phyloP scores from a whole-genome alignment of 2,113 vertebrate genomes.

The Corvus cornix region DNA sequence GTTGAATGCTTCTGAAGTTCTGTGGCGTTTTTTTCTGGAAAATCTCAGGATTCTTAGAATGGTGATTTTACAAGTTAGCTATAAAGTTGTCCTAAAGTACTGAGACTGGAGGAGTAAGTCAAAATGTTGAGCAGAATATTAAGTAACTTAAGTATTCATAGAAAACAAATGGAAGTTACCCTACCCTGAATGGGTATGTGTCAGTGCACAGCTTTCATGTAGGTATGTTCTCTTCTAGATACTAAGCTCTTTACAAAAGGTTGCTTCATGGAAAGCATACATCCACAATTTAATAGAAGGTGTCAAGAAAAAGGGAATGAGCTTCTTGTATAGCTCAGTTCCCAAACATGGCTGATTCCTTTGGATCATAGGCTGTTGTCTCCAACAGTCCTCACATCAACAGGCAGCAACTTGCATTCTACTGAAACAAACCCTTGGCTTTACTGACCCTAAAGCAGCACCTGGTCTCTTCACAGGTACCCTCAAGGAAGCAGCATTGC shows the following conservation, averaged over 20 bases:
- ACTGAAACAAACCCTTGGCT: neutral
- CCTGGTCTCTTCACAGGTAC: constrained; percentile 54
- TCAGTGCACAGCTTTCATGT: neutral
- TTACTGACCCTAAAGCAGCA: neutral
- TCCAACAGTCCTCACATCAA: neutral
- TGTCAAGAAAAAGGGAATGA: neutral
- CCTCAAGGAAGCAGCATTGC: constrained; percentile 83
- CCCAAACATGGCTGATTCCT: neutral
- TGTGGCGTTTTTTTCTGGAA: neutral
- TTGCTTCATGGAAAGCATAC: neutral
- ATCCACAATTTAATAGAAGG: neutral
- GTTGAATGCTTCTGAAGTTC: neutral
- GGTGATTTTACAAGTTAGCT: neutral
- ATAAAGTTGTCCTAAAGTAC: neutral
- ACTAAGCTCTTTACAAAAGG: neutral
- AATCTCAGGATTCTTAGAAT: neutral
- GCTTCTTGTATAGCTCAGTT: neutral
- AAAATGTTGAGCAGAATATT: neutral
- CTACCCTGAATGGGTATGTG: neutral
- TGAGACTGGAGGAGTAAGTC: neutral
- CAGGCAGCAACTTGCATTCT: neutral
- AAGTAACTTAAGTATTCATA: neutral
- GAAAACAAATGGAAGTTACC: neutral
- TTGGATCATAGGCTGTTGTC: neutral
- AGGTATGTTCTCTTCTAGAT: neutral